phyloP scores from a whole-genome alignment of 2,888 invertebrate species.

The Ephialtes manifestator region DNA sequence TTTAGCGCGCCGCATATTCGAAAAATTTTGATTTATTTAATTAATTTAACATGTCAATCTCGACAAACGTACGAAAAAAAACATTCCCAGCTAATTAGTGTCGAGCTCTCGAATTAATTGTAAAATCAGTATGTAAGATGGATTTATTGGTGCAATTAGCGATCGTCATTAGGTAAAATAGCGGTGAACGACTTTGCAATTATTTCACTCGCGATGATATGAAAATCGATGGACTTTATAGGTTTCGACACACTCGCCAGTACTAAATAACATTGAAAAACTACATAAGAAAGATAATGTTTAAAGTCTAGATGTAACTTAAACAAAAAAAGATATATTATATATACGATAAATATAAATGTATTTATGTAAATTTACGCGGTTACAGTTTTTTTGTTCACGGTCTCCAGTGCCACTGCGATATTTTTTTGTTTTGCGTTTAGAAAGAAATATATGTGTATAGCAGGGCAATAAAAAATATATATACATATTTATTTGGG shows the following conservation, averaged over 20 bases:
- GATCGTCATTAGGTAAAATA: slow-evolving; percentile 14
- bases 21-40: slow-evolving; percentile 12
- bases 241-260: slow-evolving; percentile 77
- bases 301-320: slow-evolving; percentile 72
- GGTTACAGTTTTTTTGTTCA: slow-evolving; percentile 59
- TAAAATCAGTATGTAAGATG: neutral
- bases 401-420: slow-evolving; percentile 27
- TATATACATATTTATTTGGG: slow-evolving; percentile 36
- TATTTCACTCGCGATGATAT: slow-evolving; percentile 32
- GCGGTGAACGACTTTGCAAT: slow-evolving; percentile 26
- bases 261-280: slow-evolving; percentile 71
- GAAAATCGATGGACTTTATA: slow-evolving; percentile 60
- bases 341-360: slow-evolving; percentile 73
- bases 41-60: slow-evolving; percentile 11
- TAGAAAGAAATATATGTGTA: slow-evolving; percentile 63
- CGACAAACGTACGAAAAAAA: slow-evolving; percentile 9
- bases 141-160: slow-evolving; percentile 45
- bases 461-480: slow-evolving; percentile 60
- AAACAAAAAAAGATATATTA: slow-evolving; percentile 58
- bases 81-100: slow-evolving; percentile 11
- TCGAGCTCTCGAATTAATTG: slow-evolving; percentile 2
- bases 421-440: slow-evolving; percentile 34
- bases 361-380: slow-evolving; percentile 81
- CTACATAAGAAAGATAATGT: slow-evolving; percentile 63
- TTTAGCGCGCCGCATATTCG: slow-evolving; percentile 50